Evolutionary conservation across 2,113 vertebrate genomes (phyloP), one percentile per base, ranked within the genome.

Genomic region (Carassius auratus): DNA sequence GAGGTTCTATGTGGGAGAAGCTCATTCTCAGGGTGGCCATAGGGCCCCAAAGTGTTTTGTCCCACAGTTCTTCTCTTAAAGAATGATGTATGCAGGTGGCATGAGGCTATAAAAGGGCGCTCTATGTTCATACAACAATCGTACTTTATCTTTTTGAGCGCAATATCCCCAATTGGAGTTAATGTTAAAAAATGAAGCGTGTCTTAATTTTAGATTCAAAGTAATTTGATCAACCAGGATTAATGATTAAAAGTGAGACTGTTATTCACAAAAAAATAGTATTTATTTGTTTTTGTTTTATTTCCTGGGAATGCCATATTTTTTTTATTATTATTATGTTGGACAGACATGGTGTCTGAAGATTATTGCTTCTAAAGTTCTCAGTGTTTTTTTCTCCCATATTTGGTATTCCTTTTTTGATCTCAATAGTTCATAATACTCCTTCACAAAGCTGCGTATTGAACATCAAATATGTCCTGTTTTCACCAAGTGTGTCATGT

Each of bases 61-160:
- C 66, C 36, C 36, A 1, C 23, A 17, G 13, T 21, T 48, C 26
- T 33, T 50, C 3, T 71, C 30, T n/a, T 74, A 19, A 12, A 12
- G 26, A 57, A 76, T 30, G 57, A 36, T 26, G 57, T 36, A 55
- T 89, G 88, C 86, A 89, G 88, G 86, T 89, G 85, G 83, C 88
- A 83, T 30, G 4, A 45, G 52, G 79, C 64, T 76, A 84, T 61
- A 89, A 83, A 89, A 86, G 55, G 61, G 64, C 64, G 76, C 85
- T 79, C 88, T 87, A 59, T 87, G 30, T 76, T 59, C n/a, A 8
- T 68, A 77, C 59, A 66, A 66, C 33, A 59, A 52, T 26, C 61
- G 82, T 62, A 33, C 55, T 48, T 82, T 57, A 73, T 82, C 78
- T 64, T 82, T 57, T 62, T 81, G 15, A 77, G 13, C 36, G 2